Evolutionary conservation across 2,113 vertebrate genomes (phyloP), one percentile per base, ranked within the genome.

Genomic region (Lethenteron reissneri): DNA sequence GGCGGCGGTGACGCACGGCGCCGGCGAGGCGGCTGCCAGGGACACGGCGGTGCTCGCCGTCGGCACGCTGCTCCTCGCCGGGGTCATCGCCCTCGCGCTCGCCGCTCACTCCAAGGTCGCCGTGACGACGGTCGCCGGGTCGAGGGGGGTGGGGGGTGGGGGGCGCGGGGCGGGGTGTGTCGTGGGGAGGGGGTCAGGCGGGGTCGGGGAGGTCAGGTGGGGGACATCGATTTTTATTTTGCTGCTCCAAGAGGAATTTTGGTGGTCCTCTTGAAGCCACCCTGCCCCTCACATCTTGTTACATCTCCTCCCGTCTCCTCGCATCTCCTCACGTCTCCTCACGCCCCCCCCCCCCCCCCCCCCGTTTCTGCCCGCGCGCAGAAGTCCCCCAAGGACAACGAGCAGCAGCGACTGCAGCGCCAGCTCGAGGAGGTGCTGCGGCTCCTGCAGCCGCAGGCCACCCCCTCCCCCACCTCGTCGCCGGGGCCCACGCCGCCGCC

Each of bases 21-120:
- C 41, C 41, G 41, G 41, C 41, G 41, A 41, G 41, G 41, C 5
- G 41, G 41, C 41, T 5, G 41, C 41, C 41, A 99, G 96, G 77
- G 92, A 99, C 78, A 84, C 96, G 81, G 94, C 94, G 78, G 96
- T 88, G 0, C 86, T 99, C 77, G 88, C 96, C 77, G 87, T 97
- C 76, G 89, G 89, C 75, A 97, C 88, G 1, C 92, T 99, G 78
- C 86, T 99, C 10, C 79, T 99, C 71, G 84, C 95, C 10, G 90
- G 94, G 75, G 97, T 92, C 92, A 81, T 94, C 75, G 94, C 90
- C 71, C 95, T 99, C 78, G 82, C 97, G 79, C 87, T 86, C n/a
- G 95, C 95, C 74, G 92, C 94, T 4, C 84, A 96, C 86, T 92
- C 91, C 83, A 81, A 25, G 57, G 58, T 56, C 57, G 56, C 72